Percentiles rank a stretch among this genome's conserved stretches.
Evolutionary conservation across 1,140 invertebrate genomes (phyloP).

Genomic region (Aphaenogaster rudis): DNA sequence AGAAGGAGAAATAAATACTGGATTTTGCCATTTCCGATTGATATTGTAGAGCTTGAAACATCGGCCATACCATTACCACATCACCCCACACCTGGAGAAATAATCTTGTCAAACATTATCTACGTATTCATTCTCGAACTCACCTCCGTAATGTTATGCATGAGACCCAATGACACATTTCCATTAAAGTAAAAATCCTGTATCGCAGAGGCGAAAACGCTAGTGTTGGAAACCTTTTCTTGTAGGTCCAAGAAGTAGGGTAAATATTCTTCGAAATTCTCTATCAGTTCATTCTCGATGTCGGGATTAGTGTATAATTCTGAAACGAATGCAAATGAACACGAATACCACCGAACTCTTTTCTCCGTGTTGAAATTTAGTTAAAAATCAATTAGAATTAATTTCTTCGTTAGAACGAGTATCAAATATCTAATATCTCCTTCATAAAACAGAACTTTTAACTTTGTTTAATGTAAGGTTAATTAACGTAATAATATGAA

Average conservation of each 20-base stretch:
- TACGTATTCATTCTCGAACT: background rate
- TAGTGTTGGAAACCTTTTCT: slow-evolving; percentile 57
- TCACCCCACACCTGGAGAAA: slow-evolving; percentile 75
- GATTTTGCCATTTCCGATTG: slow-evolving; percentile 75
- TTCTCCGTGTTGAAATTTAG: background rate
- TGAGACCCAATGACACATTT: slow-evolving; percentile 3
- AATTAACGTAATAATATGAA: slow-evolving; percentile 35
- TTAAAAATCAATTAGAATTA: slow-evolving; percentile 11
- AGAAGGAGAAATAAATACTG: slow-evolving; percentile 78
- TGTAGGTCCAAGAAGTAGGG: slow-evolving; percentile 12
- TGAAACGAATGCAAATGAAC: slow-evolving; percentile 7
- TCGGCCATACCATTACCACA: slow-evolving; percentile 68
- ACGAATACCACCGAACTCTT: background rate
- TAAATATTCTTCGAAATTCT: slow-evolving; percentile 55
- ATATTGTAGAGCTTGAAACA: slow-evolving; percentile 66
- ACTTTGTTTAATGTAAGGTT: slow-evolving; percentile 12
- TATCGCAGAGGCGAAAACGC: slow-evolving; percentile 58
- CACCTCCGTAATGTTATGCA: slow-evolving; percentile 65
- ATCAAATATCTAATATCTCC: background rate
- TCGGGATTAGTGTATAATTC: slow-evolving; percentile 15
- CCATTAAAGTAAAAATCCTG: slow-evolving; percentile 76
- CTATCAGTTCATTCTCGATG: background rate
- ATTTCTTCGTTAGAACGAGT: background rate
- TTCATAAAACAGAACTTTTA: background rate
- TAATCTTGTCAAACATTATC: slow-evolving; percentile 12